Conservation (phyloP, 2,797 vertebrate genomes). For the Sebastes steindachneri region DNA sequence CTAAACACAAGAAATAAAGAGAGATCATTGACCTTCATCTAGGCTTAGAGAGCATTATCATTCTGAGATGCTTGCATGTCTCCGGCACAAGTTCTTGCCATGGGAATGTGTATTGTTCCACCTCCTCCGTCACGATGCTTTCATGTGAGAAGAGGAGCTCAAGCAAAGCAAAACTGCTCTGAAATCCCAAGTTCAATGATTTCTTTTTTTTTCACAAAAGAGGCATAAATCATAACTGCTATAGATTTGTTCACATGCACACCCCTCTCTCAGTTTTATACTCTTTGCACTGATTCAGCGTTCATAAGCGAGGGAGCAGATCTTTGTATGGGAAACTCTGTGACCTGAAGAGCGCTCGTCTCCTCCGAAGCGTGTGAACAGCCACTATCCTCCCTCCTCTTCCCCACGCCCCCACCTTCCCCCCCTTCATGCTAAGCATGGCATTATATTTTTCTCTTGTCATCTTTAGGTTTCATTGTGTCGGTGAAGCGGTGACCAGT, state of each 20-base stretch:
- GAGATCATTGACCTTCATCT: conserved; percentile 41
- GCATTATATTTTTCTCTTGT: conserved; percentile 51
- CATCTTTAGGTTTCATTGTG: conserved; percentile 78
- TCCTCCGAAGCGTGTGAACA: conserved; percentile 57
- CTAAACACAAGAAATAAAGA: conserved; percentile 30
- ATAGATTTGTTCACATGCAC: conserved; percentile 9
- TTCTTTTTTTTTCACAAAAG: neutral
- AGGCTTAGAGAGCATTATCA: conserved; percentile 22
- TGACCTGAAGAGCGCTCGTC: conserved; percentile 50
- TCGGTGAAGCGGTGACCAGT: conserved; percentile 75
- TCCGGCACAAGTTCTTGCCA: conserved; percentile 19
- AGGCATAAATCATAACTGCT: conserved; percentile 13
- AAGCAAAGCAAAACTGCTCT: conserved; percentile 18
- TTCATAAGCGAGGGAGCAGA: conserved; percentile 53
- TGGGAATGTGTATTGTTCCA: conserved; percentile 44
- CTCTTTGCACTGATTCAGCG: conserved; percentile 35
- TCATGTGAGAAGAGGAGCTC: conserved; percentile 34
- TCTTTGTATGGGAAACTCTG: conserved; percentile 66
- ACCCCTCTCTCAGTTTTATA: neutral
- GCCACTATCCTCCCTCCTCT: conserved; percentile 33
- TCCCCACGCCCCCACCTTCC: conserved; percentile 17
- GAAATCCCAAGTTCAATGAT: neutral
- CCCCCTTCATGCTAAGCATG: conserved; percentile 55
- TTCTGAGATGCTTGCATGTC: conserved; percentile 43
- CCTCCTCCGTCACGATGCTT: conserved; percentile 42